phyloP scores from a whole-genome alignment of 2,888 invertebrate genomes.

The Stenurella melanura region DNA sequence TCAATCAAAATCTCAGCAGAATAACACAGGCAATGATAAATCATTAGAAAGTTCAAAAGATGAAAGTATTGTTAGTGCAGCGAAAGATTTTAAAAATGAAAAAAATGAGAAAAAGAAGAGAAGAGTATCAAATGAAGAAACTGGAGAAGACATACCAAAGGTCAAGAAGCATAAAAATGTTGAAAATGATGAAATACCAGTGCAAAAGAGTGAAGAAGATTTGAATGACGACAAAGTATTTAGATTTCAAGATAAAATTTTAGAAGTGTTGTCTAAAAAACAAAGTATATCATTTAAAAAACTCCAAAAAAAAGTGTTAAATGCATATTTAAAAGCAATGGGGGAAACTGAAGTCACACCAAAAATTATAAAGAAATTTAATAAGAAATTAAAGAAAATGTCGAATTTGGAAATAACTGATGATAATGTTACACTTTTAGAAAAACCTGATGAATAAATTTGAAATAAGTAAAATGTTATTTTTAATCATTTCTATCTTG shows the following conservation, averaged over 20 bases:
- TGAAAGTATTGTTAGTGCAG: conserved; percentile 43
- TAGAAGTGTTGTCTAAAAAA: conserved; percentile 73
- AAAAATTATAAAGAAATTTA: conserved; percentile 82
- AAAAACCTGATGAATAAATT: background rate
- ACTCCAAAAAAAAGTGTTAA: conserved; percentile 84
- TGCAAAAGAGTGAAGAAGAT: background rate
- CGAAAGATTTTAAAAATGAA: conserved; percentile 51
- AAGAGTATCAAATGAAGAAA: conserved; percentile 47
- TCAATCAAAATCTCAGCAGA: conserved; percentile 41
- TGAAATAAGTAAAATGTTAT: background rate
- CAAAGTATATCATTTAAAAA: conserved; percentile 81
- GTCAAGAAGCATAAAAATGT: conserved; percentile 70
- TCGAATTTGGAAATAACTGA: conserved; percentile 79
- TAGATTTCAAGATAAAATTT: conserved; percentile 61
- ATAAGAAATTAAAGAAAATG: conserved; percentile 82
- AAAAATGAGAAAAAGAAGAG: conserved; percentile 43
- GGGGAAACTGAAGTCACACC: conserved; percentile 75
- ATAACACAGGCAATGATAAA: background rate
- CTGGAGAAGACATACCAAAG: conserved; percentile 64
- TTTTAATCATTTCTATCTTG: background rate
- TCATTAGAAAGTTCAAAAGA: background rate
- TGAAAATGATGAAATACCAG: conserved; percentile 27
- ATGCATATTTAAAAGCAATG: conserved; percentile 76
- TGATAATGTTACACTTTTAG: conserved; percentile 70
- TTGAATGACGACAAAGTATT: conserved; percentile 51